These are phyloP conservation scores for Cepaea nemoralis DNA, from an alignment of 1,140 invertebrate genomes.

Conservation along the genomic window DNA sequence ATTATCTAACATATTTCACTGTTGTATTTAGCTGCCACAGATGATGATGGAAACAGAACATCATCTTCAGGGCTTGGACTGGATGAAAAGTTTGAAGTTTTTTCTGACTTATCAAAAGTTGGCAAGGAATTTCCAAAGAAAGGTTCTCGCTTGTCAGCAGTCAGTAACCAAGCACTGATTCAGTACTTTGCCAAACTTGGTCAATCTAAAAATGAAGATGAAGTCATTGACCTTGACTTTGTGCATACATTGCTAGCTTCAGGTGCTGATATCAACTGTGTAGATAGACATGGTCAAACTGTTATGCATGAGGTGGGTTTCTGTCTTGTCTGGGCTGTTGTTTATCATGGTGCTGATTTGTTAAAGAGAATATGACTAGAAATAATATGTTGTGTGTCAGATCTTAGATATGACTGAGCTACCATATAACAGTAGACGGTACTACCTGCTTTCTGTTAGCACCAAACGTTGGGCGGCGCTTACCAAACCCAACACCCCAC, in stretches of 20 bases:
- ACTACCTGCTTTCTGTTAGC: too few relatives aligned
- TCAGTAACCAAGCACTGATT: constrained; percentile 60
- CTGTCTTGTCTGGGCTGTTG: constrained; percentile 7
- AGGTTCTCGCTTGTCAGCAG: constrained; percentile 47
- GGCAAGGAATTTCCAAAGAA: constrained; percentile 24
- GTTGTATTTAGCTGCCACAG: neutral
- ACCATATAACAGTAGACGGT: too few relatives aligned
- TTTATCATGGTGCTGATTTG: neutral
- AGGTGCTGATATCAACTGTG: constrained; percentile 66
- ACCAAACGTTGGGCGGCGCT: too few relatives aligned
- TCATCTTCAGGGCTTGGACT: constrained; percentile 52
- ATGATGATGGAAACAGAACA: constrained; percentile 35
- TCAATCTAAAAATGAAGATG: constrained; percentile 51
- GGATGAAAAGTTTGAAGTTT: constrained; percentile 42
- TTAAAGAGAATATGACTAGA: neutral
- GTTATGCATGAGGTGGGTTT: constrained; percentile 67
- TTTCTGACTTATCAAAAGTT: constrained; percentile 31
- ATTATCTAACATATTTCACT: neutral
- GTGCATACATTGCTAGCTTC: constrained; percentile 59
- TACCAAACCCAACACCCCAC: too few relatives aligned
- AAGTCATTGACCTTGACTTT: constrained; percentile 64
- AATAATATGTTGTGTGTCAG: too few relatives aligned
- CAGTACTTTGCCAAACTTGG: constrained; percentile 68
- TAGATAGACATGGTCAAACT: constrained; percentile 67
- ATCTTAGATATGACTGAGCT: too few relatives aligned